Evolutionary conservation across 2,113 vertebrate genomes (phyloP), one percentile per base, ranked within the genome.

Genomic region (Oxygymnocypris stewartii): DNA sequence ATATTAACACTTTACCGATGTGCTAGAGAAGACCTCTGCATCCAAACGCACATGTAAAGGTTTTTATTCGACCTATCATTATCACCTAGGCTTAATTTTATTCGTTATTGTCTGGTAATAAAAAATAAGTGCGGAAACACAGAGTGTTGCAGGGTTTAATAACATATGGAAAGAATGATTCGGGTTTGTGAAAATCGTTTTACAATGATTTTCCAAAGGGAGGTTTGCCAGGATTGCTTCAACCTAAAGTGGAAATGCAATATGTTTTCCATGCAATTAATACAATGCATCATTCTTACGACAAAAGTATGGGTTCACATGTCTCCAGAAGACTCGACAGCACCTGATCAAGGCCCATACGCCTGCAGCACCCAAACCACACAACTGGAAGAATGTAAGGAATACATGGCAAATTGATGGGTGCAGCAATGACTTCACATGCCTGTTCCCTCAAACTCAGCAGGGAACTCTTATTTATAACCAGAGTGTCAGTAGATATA

Each of bases 221-320:
- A 51, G 6, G 61, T 85, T 74, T 80, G 69, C 77, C 59, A 49
- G 84, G 69, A 80, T 85, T 37, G 88, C 87, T 89, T 88, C 81
- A 78, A 6, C 86, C 85, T 86, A 54, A 84, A 86, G 25, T 28
- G 31, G 63, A 61, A 44, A 67, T 76, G 77, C 10, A 28, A 63
- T 49, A n/a, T 59, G 37, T 59, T 86, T 89, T 85, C 83, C 49
- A 65, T 44, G 49, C 74, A 84, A 37, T 87, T 87, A 57, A 92
- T 90, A 88, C 90, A 93, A 92, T 76, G 67, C 79, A 77, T 65
- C 59, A 84, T 77, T 82, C 89, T 40, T 67, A 65, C 37, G 89
- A 86, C 92, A 93, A 90, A 92, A 90, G 92, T 89, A 90, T 74
- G 14, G 88, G 88, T 85, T 90, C 87, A 89, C 87, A 77, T 84